Evolutionary conservation across 2,113 vertebrate genomes (phyloP), one percentile per base, ranked within the genome.

Genomic region (Ptilorrhoa leucosticta): DNA sequence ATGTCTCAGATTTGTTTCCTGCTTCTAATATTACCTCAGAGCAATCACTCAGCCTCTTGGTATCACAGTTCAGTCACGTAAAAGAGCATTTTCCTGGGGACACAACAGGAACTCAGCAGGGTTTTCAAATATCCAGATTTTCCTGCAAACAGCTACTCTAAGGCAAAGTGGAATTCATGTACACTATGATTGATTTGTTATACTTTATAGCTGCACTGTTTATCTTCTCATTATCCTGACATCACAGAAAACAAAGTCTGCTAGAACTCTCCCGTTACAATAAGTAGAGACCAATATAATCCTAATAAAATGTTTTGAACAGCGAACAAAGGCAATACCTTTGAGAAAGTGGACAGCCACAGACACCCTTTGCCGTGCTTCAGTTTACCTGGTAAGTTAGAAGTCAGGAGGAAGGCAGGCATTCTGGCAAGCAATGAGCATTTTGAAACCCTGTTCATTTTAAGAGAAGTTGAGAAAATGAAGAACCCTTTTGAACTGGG

Each of bases 401-500:
- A 68, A 89, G 44, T 48, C 31, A 83, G 85, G 79, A 80, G 35
- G 47, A 66, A 83, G 26, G 39, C 51, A 85, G 35, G 35, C 54
- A 86, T 77, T 88, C 85, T 75, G 72, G 60, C 47, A 75, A 93
- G 79, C 68, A 83, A 70, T 14, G 57, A 82, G 13, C 15, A 42
- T 92, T 96, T 94, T 87, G 82, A 72, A 81, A 71, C 71, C 70
- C 33, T 90, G 15, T 10, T 90, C 40, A 51, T 71, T 89, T 89
- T 75, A 89, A 87, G 1, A 70, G 57, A 72, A 73, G n/a, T 27
- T 64, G 58, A 75, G 83, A 93, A 83, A 88, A 87, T 14, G 16
- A 94, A 82, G 85, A 81, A 76, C 76, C 84, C 81, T 95, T 93
- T 82, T 83, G 63, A 95, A 92, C 51, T 17, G 44, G 91, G 51